Percentiles rank a stretch among this genome's conserved stretches.
Conservation (phyloP, 1,140 invertebrate genomes). For the Diprion similis region DNA sequence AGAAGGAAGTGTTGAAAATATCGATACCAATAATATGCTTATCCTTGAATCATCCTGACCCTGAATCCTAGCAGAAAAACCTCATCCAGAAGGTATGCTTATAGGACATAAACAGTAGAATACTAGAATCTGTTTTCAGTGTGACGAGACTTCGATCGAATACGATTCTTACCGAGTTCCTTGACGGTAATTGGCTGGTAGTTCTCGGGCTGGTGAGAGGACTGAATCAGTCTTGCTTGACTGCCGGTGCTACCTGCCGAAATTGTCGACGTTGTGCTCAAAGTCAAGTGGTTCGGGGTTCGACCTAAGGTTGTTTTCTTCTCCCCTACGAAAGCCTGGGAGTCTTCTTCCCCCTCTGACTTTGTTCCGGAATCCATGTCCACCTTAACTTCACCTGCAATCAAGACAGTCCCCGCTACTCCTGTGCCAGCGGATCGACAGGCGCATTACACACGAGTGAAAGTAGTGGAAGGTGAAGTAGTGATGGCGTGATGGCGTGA, state of each 20-base stretch:
- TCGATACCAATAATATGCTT: no score
- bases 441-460: not conserved
- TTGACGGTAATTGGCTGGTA: slow-evolving; percentile 85
- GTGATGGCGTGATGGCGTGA: no score
- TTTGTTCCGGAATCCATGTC: slow-evolving; percentile 78
- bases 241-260: slow-evolving; percentile 93
- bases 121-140: not conserved
- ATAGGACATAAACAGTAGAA: not conserved
- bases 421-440: slow-evolving; percentile 17
- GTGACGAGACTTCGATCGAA: not conserved
- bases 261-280: slow-evolving; percentile 91
- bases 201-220: slow-evolving; percentile 88
- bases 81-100: no score
- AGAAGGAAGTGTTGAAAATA: no score
- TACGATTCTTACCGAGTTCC: slow-evolving; percentile 80
- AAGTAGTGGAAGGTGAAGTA: no score
- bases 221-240: slow-evolving; percentile 91
- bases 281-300: slow-evolving; percentile 90
- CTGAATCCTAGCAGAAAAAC: no score
- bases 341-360: slow-evolving; percentile 88
- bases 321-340: slow-evolving; percentile 71
- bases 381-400: slow-evolving; percentile 55
- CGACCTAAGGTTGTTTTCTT: slow-evolving; percentile 77
- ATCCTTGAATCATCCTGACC: no score
- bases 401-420: slow-evolving; percentile 40